phyloP scores from a whole-genome alignment of 2,888 invertebrate genomes.

The Itoplectis maculator region DNA sequence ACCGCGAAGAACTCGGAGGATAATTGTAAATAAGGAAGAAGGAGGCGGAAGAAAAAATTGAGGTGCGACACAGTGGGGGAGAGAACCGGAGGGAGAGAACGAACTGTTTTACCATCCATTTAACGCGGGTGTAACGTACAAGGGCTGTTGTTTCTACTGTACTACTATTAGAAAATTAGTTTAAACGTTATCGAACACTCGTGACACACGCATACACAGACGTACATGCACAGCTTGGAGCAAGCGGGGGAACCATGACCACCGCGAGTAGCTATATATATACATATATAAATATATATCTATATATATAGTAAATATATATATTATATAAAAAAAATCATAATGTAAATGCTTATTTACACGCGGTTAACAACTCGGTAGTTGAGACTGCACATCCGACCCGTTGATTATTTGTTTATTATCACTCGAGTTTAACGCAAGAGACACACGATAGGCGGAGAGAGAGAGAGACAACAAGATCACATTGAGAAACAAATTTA shows the following conservation, averaged over 20 bases:
- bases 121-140: constrained; percentile 71
- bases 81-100: constrained; percentile 28
- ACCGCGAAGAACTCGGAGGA: constrained; percentile 29
- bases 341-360: constrained; percentile 64
- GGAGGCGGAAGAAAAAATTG: constrained; percentile 33
- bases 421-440: constrained; percentile 38
- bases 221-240: constrained; percentile 61
- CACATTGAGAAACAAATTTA: background rate
- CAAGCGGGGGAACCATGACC: constrained; percentile 80
- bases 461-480: background rate
- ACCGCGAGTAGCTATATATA: constrained; percentile 67
- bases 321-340: constrained; percentile 47
- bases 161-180: constrained; percentile 53
- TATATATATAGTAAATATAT: constrained; percentile 44
- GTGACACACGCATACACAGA: background rate
- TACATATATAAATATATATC: constrained; percentile 39
- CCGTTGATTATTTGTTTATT: constrained; percentile 57
- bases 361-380: constrained; percentile 66
- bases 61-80: background rate
- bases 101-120: constrained; percentile 68
- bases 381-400: constrained; percentile 62
- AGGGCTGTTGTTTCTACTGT: constrained; percentile 74
- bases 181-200: constrained; percentile 14
- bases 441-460: constrained; percentile 48
- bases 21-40: constrained; percentile 64